Percentiles rank a stretch among this genome's conserved stretches.
These are phyloP conservation scores for Erpornis zantholeuca DNA, from an alignment of 2,113 vertebrate species.

Conservation along the genomic window DNA sequence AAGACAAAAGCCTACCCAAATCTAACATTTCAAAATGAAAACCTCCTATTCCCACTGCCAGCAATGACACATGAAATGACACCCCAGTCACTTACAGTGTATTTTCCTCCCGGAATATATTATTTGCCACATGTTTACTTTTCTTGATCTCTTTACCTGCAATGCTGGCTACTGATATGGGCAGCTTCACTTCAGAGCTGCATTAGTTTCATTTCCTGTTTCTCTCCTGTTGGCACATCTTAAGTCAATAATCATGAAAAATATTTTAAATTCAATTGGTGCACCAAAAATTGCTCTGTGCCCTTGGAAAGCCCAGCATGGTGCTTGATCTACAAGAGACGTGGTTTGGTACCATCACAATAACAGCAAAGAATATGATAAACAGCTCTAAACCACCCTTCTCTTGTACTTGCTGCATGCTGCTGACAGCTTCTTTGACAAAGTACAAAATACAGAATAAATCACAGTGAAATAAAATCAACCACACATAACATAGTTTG, in stretches of 20 bases:
- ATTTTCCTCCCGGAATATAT: neutral
- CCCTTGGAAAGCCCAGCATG: neutral
- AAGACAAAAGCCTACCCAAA: neutral
- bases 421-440: neutral
- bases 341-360: neutral
- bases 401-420: neutral
- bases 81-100: neutral
- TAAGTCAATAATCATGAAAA: neutral
- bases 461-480: neutral
- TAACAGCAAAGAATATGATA: neutral
- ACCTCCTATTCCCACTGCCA: neutral
- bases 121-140: neutral
- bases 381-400: neutral
- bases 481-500: neutral
- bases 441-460: neutral
- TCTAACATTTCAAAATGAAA: neutral
- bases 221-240: neutral
- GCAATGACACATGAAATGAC: neutral
- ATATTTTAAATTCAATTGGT: neutral
- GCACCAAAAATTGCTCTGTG: neutral
- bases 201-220: neutral
- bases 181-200: neutral
- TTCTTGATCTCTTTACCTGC: neutral
- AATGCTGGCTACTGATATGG: accelerated
- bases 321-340: neutral